These are phyloP conservation scores for Acanthopagrus latus DNA, from an alignment of 2,797 vertebrate genomes.

Conservation along the genomic window DNA sequence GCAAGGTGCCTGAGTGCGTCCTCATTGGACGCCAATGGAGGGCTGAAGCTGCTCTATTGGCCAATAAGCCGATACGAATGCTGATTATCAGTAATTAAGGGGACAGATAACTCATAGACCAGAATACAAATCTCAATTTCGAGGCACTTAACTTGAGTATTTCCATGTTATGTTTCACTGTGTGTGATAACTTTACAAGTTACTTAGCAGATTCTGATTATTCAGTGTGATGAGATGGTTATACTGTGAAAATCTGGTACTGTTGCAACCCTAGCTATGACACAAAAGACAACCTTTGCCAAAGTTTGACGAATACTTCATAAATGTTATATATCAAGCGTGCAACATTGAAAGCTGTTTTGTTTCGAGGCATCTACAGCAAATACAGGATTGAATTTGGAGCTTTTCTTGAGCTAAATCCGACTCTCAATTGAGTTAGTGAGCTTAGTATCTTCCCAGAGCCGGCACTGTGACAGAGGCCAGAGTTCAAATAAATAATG, in stretches of 20 bases:
- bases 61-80: no score
- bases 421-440: neutral
- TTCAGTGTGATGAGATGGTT: no score
- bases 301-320: neutral
- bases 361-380: neutral
- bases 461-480: neutral
- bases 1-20: neutral
- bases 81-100: no score
- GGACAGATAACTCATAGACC: no score
- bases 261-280: no score
- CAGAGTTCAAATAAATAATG: slow-evolving; percentile 4
- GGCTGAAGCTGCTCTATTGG: neutral
- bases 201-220: no score
- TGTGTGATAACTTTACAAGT: no score
- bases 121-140: no score
- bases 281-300: neutral
- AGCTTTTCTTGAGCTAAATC: neutral
- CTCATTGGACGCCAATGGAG: neutral
- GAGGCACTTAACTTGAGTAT: no score
- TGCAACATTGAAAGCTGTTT: neutral
- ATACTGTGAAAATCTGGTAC: no score
- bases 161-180: no score
- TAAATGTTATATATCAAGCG: neutral
- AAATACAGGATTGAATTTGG: neutral
- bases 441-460: slow-evolving; percentile 10